phyloP scores from a whole-genome alignment of 1,140 invertebrate species.

The Rhizoglyphus robini region DNA sequence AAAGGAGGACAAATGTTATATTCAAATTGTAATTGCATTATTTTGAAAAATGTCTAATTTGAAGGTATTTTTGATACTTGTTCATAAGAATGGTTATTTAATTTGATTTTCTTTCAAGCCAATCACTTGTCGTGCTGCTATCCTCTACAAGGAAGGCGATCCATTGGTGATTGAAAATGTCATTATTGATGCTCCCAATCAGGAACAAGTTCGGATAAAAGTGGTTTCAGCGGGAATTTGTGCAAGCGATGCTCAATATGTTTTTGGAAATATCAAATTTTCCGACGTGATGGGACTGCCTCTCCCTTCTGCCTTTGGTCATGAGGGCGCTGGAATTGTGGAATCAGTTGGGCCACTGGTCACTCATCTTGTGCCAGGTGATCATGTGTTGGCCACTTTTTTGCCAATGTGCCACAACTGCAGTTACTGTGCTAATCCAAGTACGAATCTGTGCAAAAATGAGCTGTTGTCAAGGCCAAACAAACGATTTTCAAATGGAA shows the following conservation, averaged over 20 bases:
- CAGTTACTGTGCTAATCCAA: background rate
- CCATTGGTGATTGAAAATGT: conserved; percentile 40
- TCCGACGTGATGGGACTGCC: no score
- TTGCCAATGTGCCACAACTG: no score
- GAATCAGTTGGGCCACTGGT: conserved; percentile 2
- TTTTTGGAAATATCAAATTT: conserved; percentile 32
- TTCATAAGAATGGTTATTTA: no score
- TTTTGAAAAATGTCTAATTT: no score
- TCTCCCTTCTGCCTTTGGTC: background rate
- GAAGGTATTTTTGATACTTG: no score
- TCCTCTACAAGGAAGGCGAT: conserved; percentile 25
- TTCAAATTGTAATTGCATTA: no score
- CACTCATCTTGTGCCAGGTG: conserved; percentile 32
- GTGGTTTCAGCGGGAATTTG: conserved; percentile 24
- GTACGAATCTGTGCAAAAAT: background rate
- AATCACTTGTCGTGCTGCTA: conserved; percentile 25
- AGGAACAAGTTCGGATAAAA: conserved; percentile 40
- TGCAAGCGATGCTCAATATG: conserved; percentile 21
- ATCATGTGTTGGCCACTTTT: conserved; percentile 88
- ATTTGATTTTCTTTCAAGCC: no score
- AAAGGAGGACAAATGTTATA: no score
- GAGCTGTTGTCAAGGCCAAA: background rate
- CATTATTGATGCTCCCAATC: conserved; percentile 40
- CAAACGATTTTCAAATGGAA: background rate
- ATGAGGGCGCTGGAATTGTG: no score